These are phyloP conservation scores for Echeneis naucrates DNA, from an alignment of 2,797 vertebrate genomes.

Conservation along the genomic window DNA sequence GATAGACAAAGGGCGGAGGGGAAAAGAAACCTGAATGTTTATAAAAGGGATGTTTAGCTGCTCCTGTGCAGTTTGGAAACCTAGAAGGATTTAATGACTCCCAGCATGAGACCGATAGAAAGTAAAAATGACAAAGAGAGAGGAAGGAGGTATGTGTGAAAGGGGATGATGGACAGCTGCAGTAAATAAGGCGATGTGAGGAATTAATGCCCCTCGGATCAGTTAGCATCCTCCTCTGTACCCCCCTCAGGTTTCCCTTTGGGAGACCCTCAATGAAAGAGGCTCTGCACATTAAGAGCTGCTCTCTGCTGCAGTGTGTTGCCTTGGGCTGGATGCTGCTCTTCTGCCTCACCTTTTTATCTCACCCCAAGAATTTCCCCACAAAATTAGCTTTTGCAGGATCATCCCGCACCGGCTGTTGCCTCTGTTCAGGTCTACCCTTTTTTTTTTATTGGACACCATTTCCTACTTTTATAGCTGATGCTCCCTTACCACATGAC, in stretches of 20 bases:
- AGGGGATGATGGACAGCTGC: constrained; percentile 30
- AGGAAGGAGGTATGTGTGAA: background rate
- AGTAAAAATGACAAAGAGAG: background rate
- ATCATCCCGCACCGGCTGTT: constrained; percentile 5
- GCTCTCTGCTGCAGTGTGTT: constrained; percentile 3
- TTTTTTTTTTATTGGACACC: constrained; percentile 7
- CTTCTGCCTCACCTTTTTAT: background rate
- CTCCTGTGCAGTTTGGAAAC: constrained; percentile 20
- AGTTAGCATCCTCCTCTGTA: constrained; percentile 9
- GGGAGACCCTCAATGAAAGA: background rate
- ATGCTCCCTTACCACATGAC: background rate
- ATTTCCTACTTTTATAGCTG: background rate
- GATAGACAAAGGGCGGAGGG: too few relatives aligned
- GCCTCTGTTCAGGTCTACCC: constrained; percentile 7
- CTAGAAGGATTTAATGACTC: constrained; percentile 27
- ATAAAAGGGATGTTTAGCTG: background rate
- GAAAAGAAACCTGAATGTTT: background rate
- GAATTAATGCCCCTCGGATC: constrained; percentile 10
- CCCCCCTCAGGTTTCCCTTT: background rate
- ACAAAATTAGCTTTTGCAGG: background rate
- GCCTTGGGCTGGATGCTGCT: constrained; percentile 11
- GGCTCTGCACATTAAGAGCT: background rate
- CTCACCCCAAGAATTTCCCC: background rate
- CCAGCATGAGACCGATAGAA: constrained; percentile 6
- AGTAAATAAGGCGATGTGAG: constrained; percentile 7